Percentiles rank a stretch among this genome's conserved stretches.
Conservation (phyloP, 1,140 invertebrate species). For the Heterodera schachtii region DNA sequence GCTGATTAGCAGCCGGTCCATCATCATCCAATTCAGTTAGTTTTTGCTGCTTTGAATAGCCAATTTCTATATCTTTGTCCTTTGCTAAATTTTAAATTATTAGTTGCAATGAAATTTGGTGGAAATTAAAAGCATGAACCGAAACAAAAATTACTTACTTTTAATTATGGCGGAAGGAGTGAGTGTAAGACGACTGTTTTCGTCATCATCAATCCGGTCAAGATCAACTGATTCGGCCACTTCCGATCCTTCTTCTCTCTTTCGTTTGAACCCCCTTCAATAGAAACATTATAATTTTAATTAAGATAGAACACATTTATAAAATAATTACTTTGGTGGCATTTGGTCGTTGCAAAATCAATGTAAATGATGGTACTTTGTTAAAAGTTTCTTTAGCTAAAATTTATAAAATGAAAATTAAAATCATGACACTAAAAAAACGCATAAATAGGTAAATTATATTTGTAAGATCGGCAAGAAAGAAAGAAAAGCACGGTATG, state of each 20-base stretch:
- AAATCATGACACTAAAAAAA: no score
- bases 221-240: constrained; percentile 34
- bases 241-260: constrained; percentile 53
- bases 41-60: constrained; percentile 55
- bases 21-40: constrained; percentile 63
- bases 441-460: no score
- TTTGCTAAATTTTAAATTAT: constrained; percentile 48
- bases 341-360: constrained; percentile 1
- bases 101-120: neutral
- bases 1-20: constrained; percentile 12
- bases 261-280: constrained; percentile 45
- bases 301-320: neutral
- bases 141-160: constrained; percentile 37
- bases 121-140: no score
- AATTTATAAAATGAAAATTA: constrained; percentile 1
- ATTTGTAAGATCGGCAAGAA: no score
- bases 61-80: constrained; percentile 62
- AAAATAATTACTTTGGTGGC: constrained; percentile 24
- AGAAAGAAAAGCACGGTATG: no score
- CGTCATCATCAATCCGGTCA: constrained; percentile 49
- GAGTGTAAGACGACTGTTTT: constrained; percentile 47
- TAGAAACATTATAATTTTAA: neutral
- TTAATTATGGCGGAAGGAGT: constrained; percentile 52
- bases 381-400: neutral
- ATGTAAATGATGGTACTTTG: neutral